Conservation (phyloP, 1,140 invertebrate species). For the Drosophila leontia region DNA sequence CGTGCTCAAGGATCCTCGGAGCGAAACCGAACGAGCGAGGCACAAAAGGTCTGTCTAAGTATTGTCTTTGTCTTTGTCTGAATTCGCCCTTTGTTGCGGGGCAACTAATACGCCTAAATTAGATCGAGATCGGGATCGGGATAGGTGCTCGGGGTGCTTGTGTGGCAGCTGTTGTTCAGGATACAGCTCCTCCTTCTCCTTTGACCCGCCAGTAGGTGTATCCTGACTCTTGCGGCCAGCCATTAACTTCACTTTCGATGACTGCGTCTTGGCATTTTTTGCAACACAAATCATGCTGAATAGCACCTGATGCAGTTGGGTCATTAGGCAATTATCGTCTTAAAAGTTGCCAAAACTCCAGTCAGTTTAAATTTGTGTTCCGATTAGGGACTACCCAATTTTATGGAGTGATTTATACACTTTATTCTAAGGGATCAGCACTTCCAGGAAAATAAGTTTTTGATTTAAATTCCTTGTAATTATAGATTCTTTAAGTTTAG, state of each 20-base stretch:
- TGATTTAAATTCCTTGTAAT: too few species aligned
- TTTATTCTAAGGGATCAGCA: too few species aligned
- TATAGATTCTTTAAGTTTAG: background rate
- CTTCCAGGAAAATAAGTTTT: too few species aligned
- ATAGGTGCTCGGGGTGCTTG: conserved; percentile 25
- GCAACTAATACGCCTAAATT: conserved; percentile 82
- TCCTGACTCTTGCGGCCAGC: conserved; percentile 64
- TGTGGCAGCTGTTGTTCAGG: conserved; percentile 68
- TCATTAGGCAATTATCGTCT: conserved; percentile 68
- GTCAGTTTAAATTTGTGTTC: conserved; percentile 1
- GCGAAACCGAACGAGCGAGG: background rate
- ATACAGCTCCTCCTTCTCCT: conserved; percentile 8
- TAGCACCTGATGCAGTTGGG: conserved; percentile 68
- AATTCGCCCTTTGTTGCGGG: conserved; percentile 53
- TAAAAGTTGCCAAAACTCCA: conserved; percentile 14
- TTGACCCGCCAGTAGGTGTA: conserved; percentile 23
- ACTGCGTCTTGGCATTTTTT: conserved; percentile 22
- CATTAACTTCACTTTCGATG: conserved; percentile 68
- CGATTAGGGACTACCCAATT: background rate
- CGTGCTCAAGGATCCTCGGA: conserved; percentile 52
- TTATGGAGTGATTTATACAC: background rate
- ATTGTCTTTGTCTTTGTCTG: conserved; percentile 33
- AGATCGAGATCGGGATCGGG: conserved; percentile 72
- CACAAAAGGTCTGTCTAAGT: conserved; percentile 52
- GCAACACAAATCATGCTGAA: conserved; percentile 60